Evolutionary conservation across 1,140 invertebrate species (phyloP), one percentile per base, ranked within the genome.

Genomic region (Drosophila azteca): DNA sequence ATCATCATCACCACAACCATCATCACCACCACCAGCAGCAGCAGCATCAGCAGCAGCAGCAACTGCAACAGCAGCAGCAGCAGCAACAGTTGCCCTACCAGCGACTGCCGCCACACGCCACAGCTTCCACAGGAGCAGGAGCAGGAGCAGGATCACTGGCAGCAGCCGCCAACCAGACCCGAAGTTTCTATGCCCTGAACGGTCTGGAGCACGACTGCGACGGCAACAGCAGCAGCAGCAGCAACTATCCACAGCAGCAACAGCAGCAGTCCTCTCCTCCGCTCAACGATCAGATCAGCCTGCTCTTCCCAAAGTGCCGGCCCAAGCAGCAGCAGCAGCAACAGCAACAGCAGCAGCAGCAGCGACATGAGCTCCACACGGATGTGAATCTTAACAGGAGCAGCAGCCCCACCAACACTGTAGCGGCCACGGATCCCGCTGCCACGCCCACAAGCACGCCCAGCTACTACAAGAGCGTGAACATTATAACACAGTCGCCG

Each of bases 231-330:
- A 76, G 29, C n/a, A n/a, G n/a, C 59, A 55, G 55, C 64, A 59
- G 17, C 13, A 55, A 60, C 44, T 66, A 58, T 44, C 63, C 51
- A 43, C 59, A 75, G 31, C 74, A 81, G 24, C 81, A 72, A 53
- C 79, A 70, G 44, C 72, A 67, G 49, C 67, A 78, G 84, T 81
- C 91, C 82, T 93, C 93, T 78, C 85, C 90, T 17, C 90, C 84
- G 11, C 68, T 87, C 65, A 94, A 94, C 91, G 95, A 96, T 93
- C 94, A 95, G 92, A 96, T 96, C 92, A 95, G 95, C 79, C 94
- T 95, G 91, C 93, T 96, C 70, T 97, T 97, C 93, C 95, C 96
- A 73, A 96, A 96, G 94, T 96, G 95, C 93, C 94, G 95, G 74
- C 95, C 95, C 66, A 93, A 94, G 50, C 78, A 72, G 58, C 70